Percentiles rank a stretch among this genome's conserved stretches.
Evolutionary conservation across 2,797 vertebrate genomes (phyloP).

Genomic region (Gymnoscopelus microlampas): DNA sequence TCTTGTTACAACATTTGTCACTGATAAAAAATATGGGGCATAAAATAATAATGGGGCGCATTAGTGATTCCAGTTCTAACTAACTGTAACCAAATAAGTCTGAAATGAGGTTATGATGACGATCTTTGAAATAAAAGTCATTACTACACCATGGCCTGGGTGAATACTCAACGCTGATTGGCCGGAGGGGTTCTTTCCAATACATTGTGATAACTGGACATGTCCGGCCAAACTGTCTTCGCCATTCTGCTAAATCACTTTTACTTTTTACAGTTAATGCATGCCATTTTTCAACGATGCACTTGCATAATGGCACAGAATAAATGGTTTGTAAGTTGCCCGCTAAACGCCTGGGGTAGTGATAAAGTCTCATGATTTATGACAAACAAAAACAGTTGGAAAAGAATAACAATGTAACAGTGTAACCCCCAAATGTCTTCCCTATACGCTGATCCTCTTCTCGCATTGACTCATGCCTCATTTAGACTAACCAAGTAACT

Average conservation of each 20-base stretch:
- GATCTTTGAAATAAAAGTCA: conserved; percentile 40
- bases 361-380: conserved; percentile 25
- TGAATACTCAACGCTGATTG: conserved; percentile 38
- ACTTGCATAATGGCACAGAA: conserved; percentile 18
- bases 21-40: conserved; percentile 30
- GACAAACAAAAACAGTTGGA: conserved; percentile 1
- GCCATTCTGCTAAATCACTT: conserved; percentile 30
- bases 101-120: conserved; percentile 42
- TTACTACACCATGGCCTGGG: conserved; percentile 30
- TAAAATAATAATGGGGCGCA: conserved; percentile 40
- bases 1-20: conserved; percentile 12
- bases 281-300: conserved; percentile 28
- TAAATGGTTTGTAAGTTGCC: conserved; percentile 17
- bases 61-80: conserved; percentile 41
- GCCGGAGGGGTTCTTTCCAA: conserved; percentile 29
- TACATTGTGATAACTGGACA: conserved; percentile 41
- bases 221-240: conserved; percentile 40
- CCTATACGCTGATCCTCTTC: neutral
- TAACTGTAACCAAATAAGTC: conserved; percentile 8
- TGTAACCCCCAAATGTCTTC: too few species aligned
- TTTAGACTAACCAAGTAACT: too few species aligned
- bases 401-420: neutral
- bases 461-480: too few species aligned
- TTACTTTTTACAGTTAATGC: conserved; percentile 22
- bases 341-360: conserved; percentile 6